A percentile compares a stretch with the other conserved stretches of the same genome.
Conservation (phyloP, 2,888 invertebrate genomes). For the Chrysina gloriosa region DNA sequence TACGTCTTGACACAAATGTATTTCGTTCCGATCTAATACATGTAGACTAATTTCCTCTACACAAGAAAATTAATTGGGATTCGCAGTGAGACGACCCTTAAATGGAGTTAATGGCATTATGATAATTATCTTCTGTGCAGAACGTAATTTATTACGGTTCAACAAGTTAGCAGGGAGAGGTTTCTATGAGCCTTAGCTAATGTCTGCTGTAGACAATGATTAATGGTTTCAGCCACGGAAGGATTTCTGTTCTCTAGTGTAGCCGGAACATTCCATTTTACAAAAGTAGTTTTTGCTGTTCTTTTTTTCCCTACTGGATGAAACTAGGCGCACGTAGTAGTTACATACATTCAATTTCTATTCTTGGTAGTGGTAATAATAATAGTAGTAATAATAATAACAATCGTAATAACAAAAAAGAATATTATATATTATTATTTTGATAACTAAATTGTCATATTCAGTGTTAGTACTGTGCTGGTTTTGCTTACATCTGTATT, state of each 20-base stretch:
- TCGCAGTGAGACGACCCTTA: not conserved
- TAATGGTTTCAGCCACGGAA: slow-evolving; percentile 12
- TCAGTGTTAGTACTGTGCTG: too few species aligned
- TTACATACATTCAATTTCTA: too few species aligned
- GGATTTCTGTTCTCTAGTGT: slow-evolving; percentile 23
- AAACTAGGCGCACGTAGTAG: too few species aligned
- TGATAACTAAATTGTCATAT: too few species aligned
- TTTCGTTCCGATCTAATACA: not conserved
- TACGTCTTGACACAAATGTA: not conserved
- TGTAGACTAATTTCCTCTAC: not conserved
- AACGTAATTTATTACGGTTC: slow-evolving; percentile 37
- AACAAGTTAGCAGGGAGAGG: slow-evolving; percentile 31
- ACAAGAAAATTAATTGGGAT: not conserved
- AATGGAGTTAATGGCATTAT: slow-evolving; percentile 30
- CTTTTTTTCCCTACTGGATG: too few species aligned
- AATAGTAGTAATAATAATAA: too few species aligned
- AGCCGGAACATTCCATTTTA: not conserved
- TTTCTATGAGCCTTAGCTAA: slow-evolving; percentile 28
- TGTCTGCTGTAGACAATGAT: slow-evolving; percentile 33
- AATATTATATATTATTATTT: too few species aligned
- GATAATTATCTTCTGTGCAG: slow-evolving; percentile 27
- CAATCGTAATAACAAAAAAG: too few species aligned
- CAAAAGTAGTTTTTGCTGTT: slow-evolving; percentile 7
- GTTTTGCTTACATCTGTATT: too few species aligned
- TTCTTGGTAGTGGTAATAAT: too few species aligned